Evolutionary conservation across 2,797 vertebrate genomes (phyloP), one percentile per base, ranked within the genome.

Genomic region (Leucoraja ocellata): DNA sequence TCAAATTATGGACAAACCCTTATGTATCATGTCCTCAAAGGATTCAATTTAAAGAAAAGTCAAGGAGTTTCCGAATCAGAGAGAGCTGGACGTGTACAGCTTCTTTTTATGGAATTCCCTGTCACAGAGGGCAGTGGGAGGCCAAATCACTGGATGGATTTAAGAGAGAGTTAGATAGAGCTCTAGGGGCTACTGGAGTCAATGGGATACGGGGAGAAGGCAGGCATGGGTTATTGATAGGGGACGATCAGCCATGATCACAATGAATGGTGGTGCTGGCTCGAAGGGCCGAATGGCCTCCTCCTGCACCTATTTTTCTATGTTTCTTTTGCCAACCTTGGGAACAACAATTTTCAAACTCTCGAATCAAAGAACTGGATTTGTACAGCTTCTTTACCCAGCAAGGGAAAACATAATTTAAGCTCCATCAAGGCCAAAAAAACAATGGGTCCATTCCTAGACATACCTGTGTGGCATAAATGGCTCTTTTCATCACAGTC

Each of bases 401-500:
- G 1, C 28, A 28, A 23, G 32, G 13, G 28, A 65, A 16, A 18
- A 58, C 5, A 28, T 68, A 90, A 36, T 68, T 18, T 36, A 73
- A 23, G 25, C 18, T 25, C 9, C 6, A 73, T 36, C 10, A 8
- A 5, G n/a, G 0, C 23, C 16, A 3, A 88, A 54, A 5, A 5
- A 4, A 54, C 39, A 36, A 74, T 25, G 25, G 28, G 39, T 54
- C 32, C 21, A 74, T 5, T 91, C 39, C 71, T 1, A 54, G 14
- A 4, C 25, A 94, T 96, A 99, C 99, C 98, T 99, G 98, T 79
- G 98, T 99, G 93, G 98, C 98, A 93, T 96, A 99, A 94, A 99
- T 99, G 94, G 99, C 99, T 95, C 99, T 97, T 96, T 99, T 99
- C 98, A 99, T 99, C 76, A 99, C 96, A 68, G 98, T 99, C 95